Evolutionary conservation across 2,113 vertebrate genomes (phyloP).

Genomic region (Ceyx cyanopectus): DNA sequence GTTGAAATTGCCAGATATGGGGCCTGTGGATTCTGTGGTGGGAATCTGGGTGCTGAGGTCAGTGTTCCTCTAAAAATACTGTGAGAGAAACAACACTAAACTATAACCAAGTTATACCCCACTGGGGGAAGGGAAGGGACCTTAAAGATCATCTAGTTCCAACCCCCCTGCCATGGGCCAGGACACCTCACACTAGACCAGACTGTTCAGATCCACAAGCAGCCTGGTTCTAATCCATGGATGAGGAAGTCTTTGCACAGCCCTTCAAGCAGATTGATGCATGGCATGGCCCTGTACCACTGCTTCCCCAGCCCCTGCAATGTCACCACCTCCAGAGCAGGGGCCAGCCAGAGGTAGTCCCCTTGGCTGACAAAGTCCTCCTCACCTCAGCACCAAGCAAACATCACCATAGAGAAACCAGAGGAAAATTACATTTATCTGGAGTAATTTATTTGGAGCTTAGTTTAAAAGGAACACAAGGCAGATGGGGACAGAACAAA

Average conservation of each 20-base stretch:
- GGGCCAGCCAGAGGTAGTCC: rapidly evolving
- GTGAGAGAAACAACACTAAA: background rate
- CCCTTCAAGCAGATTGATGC: too few species aligned
- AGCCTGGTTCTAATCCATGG: too few species aligned
- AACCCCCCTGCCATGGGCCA: too few species aligned
- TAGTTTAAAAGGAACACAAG: background rate
- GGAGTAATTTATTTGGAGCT: background rate
- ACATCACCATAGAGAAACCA: rapidly evolving
- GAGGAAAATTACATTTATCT: background rate
- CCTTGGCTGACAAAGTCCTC: background rate
- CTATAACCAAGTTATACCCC: background rate
- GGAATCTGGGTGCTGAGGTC: background rate
- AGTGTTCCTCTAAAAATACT: background rate
- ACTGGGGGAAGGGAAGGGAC: too few species aligned
- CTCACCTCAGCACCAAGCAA: rapidly evolving
- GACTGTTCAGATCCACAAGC: too few species aligned
- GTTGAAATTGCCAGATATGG: background rate
- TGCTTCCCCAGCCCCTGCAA: background rate
- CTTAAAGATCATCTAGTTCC: too few species aligned
- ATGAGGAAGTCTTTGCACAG: background rate
- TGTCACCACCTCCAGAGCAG: background rate
- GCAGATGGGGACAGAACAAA: background rate
- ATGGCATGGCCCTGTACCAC: rapidly evolving
- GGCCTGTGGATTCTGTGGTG: background rate
- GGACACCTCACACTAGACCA: too few species aligned